Base-by-base conservation (phyloP, 2,797 vertebrate species). In the Hephaestus fuliginosus region DNA sequence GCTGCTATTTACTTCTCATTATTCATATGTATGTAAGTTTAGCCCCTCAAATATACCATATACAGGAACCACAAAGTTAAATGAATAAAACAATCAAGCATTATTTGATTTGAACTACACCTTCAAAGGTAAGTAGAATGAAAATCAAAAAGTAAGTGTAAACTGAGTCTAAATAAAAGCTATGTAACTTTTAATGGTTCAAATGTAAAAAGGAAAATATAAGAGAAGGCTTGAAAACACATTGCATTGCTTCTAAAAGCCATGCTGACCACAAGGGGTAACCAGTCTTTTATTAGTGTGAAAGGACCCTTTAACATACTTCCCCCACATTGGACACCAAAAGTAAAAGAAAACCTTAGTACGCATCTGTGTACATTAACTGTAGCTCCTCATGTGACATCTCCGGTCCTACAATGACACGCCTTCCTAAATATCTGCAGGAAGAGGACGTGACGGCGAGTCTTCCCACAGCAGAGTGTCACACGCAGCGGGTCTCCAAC, bases 401-500 rank as follows among this genome's bases (percentile, higher is more conserved):
- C 62, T 60, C 44, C 13, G n/a, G 8, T 48, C n/a, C 25, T n/a
- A 17, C 48, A 22, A 8, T 28, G 36, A 3, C 20, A n/a, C 6
- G 28, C 56, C 15, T 22, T 63, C 36, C 44, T 5, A n/a, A 22
- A n/a, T 17, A 17, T 28, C 44, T 46, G 28, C 63, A 48, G 36
- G 52, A 76, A 25, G 9, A 44, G 25, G 39, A 72, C 56, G 25
- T 72, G 41, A 62, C 41, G 44, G 39, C 48, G n/a, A 43, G 6
- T 49, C 48, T 51, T 71, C 13, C 33, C 67, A 33, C 65, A 64
- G 30, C 11, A 30, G 14, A 22, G 44, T 68, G 33, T 74, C 72
- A 76, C 52, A 53, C 1, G 6, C 25, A 73, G 39, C 9, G n/a
- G 33, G 65, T 64, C 68, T 39, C 60, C 58, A 60, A n/a, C 64